Evolutionary conservation across 2,888 invertebrate species (phyloP), one percentile per base, ranked within the genome.

Genomic region (Capitulum mitella): DNA sequence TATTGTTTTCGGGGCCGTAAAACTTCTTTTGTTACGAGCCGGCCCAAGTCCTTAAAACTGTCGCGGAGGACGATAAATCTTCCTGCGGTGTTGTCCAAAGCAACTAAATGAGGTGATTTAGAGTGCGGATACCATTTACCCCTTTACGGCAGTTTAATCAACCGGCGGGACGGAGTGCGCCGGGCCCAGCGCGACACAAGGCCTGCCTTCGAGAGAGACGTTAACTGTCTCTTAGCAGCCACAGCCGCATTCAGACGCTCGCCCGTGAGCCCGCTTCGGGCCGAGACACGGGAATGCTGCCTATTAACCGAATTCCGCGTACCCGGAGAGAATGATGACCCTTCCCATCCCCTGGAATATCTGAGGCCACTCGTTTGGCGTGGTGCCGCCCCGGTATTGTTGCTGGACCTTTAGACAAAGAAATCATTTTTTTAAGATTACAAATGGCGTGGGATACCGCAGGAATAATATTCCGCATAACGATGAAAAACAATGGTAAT

Each of bases 141-240:
- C 64, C 64, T 34, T 64, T 64, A 64, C 64, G 64, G 34, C 64
- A 34, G 64, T 64, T 64, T 64, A 64, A 64, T 64, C 32, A 64
- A 64, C 64, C 34, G 19, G 19, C 3, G 64, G 19, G 34, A 64
- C 34, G 19, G 19, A 19, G 34, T 64, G 61, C 34, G 6, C 51
- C 22, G 51, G 51, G 51, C 8, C 51, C 22, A 22, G 19, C 51
- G 22, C 0, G 51, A 22, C 16, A 22, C 22, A 22, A 51, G 51
- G 51, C 16, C 51, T 19, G 8, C 0, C 19, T 6, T 51, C 22
- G 22, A 51, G 19, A 19, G 51, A 51, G 51, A 16, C 32, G 64
- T 32, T 19, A 14, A 61, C 32, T 64, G 3, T n/a, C n/a, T n/a
- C n/a, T n/a, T n/a, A n/a, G n/a, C n/a, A n/a, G n/a, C n/a, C n/a